phyloP scores from a whole-genome alignment of 2,797 vertebrate genomes.

The Microctenopoma lineatum region DNA sequence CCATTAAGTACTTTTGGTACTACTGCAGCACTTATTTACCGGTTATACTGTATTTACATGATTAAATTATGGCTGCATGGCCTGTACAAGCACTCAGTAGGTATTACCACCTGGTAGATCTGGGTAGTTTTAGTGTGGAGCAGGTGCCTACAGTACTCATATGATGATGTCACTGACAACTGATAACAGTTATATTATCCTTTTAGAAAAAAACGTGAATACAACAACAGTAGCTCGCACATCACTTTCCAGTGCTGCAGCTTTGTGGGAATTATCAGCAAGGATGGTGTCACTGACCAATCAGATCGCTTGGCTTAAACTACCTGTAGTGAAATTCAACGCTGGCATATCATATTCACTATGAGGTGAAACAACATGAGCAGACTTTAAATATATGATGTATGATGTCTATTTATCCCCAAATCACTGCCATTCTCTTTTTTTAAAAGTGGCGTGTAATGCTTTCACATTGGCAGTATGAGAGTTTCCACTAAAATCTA shows the following conservation, averaged over 20 bases:
- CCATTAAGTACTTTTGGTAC: too few relatives aligned
- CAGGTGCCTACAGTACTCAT: too few relatives aligned
- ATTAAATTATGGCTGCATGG: too few relatives aligned
- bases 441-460: conserved; percentile 21
- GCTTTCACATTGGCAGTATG: conserved; percentile 33
- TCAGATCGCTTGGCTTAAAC: conserved; percentile 33
- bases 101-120: too few relatives aligned
- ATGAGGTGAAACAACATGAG: conserved; percentile 37
- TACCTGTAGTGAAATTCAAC: neutral
- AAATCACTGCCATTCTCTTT: neutral
- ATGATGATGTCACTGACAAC: neutral
- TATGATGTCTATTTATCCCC: conserved; percentile 19
- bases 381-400: conserved; percentile 25
- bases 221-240: conserved; percentile 7
- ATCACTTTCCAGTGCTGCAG: neutral
- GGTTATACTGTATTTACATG: too few relatives aligned
- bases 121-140: neutral
- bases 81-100: too few relatives aligned
- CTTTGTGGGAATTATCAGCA: conserved; percentile 36
- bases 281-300: conserved; percentile 29
- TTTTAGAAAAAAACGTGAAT: neutral
- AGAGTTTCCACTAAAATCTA: conserved; percentile 52
- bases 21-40: too few relatives aligned
- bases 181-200: neutral
- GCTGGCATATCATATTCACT: conserved; percentile 18